phyloP scores from a whole-genome alignment of 2,797 vertebrate species.

The Todus mexicanus region DNA sequence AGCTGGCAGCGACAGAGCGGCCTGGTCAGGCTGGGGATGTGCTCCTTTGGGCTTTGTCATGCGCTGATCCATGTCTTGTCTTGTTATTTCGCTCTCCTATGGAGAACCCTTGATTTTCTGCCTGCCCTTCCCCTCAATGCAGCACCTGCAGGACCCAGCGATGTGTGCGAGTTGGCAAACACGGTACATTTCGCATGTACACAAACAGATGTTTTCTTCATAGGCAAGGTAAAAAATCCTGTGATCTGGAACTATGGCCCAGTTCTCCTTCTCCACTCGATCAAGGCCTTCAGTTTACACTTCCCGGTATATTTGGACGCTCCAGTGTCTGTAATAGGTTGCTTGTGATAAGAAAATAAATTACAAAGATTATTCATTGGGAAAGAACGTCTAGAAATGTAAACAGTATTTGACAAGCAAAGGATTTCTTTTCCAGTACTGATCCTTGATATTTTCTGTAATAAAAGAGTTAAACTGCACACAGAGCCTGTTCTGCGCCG shows the following conservation, averaged over 20 bases:
- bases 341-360: background rate
- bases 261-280: background rate
- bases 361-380: background rate
- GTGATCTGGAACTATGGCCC: background rate
- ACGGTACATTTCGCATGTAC: background rate
- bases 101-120: no score
- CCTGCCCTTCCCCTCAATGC: background rate
- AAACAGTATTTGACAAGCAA: background rate
- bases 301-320: background rate
- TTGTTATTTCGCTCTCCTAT: background rate
- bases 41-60: background rate
- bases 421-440: background rate
- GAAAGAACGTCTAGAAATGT: background rate
- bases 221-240: background rate
- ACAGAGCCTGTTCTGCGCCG: background rate
- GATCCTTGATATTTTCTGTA: background rate
- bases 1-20: background rate
- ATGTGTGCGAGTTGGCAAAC: background rate
- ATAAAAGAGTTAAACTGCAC: background rate
- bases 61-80: background rate
- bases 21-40: background rate
- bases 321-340: background rate
- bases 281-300: background rate
- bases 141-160: background rate
- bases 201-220: background rate